phyloP scores from a whole-genome alignment of 2,888 invertebrate genomes.

The Xylocampa areola region DNA sequence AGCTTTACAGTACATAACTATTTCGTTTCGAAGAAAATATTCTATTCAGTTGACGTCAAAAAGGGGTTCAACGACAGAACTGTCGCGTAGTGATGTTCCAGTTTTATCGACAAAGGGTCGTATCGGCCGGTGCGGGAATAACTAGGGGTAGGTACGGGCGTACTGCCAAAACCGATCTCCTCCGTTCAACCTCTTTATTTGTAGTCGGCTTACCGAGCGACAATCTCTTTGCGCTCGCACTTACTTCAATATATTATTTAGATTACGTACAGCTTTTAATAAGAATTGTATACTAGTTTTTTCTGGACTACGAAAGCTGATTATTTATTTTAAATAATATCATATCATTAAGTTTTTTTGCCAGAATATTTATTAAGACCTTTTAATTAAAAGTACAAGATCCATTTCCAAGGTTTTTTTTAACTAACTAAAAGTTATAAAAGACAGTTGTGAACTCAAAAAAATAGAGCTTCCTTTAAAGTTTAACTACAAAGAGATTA shows the following conservation, averaged over 20 bases:
- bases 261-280: slow-evolving; percentile 55
- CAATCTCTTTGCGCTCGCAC: slow-evolving; percentile 68
- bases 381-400: too few species aligned
- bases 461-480: too few species aligned
- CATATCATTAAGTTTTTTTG: too few species aligned
- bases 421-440: too few species aligned
- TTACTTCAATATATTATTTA: slow-evolving; percentile 69
- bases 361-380: too few species aligned
- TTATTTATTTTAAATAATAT: neutral
- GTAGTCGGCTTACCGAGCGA: slow-evolving; percentile 74
- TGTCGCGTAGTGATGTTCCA: slow-evolving; percentile 60
- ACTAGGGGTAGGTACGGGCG: slow-evolving; percentile 65
- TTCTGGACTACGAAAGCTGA: neutral
- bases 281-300: neutral
- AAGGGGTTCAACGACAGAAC: slow-evolving; percentile 28
- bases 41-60: neutral
- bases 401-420: too few species aligned
- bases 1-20: too few species aligned
- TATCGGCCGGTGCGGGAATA: slow-evolving; percentile 65
- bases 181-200: slow-evolving; percentile 75
- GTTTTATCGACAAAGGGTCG: slow-evolving; percentile 65
- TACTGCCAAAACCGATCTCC: slow-evolving; percentile 75
- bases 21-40: too few species aligned
- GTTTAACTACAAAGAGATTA: too few species aligned
- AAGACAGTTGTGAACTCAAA: too few species aligned